Conservation (phyloP, 2,888 invertebrate genomes). For the Perdita meconis region DNA sequence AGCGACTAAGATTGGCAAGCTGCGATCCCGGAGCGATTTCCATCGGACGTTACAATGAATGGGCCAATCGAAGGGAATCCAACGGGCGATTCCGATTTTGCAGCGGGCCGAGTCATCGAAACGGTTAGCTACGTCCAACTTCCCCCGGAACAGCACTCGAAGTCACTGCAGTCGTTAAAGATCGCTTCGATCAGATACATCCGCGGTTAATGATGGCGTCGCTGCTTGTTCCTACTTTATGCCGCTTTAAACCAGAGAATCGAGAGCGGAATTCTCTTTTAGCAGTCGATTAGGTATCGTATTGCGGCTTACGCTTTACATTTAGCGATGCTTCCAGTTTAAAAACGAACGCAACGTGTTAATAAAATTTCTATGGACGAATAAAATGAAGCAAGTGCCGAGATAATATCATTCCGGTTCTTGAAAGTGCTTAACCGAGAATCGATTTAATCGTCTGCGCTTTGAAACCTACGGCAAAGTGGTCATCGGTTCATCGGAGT, state of each 20-base stretch:
- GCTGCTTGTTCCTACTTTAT: conserved; percentile 32
- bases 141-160: conserved; percentile 31
- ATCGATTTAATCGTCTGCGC: too few relatives aligned
- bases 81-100: conserved; percentile 67
- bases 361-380: too few relatives aligned
- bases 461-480: too few relatives aligned
- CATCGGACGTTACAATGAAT: conserved; percentile 74
- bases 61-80: conserved; percentile 70
- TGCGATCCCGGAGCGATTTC: conserved; percentile 71
- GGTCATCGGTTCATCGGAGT: background rate
- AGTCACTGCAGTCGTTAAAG: conserved; percentile 27
- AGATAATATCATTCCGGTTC: too few relatives aligned
- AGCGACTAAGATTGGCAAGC: conserved; percentile 71
- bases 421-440: too few relatives aligned
- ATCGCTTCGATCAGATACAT: conserved; percentile 51
- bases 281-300: background rate
- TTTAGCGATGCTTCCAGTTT: too few relatives aligned
- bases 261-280: conserved; percentile 6
- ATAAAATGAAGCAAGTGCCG: too few relatives aligned
- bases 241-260: background rate
- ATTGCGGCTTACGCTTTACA: too few relatives aligned
- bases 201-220: conserved; percentile 36
- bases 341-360: too few relatives aligned
- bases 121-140: conserved; percentile 37
- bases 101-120: conserved; percentile 64